Evolutionary conservation across 2,797 vertebrate genomes (phyloP), one percentile per base, ranked within the genome.

Genomic region (Steatocranus sp.): DNA sequence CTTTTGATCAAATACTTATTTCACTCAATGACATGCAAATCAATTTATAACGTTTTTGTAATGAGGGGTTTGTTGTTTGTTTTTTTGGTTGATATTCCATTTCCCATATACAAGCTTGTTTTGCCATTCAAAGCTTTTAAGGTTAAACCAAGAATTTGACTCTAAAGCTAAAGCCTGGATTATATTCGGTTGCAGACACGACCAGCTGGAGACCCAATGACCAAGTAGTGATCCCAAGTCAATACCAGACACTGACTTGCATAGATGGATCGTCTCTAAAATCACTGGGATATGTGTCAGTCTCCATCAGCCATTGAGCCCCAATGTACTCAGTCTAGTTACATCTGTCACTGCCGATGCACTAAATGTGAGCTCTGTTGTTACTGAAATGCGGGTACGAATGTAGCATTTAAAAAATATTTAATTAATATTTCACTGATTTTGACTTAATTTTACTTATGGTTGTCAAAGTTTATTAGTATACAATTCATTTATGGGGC

Each of bases 111-210:
- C 56, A 32, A 11, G 56, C 0, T n/a, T 63, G 1, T 32, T 63
- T 66, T 66, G 11, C 11, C 34, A 66, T 66, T 66, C 5, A 38
- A 66, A 38, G 61, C n/a, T 66, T 38, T 66, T 20, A 66, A 66
- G 11, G n/a, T 38, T 66, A 20, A 66, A 66, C 18, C 58, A 23
- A 38, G 34, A 63, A 63, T 63, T 8, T 63, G 34, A 66, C 34
- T 6, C 8, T 0, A 0, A 66, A 23, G 34, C 61, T 38, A 66
- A 1, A 61, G 56, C 18, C 30, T 61, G 17, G 30, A 61, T 61
- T 34, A 61, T 61, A 61, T 61, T 61, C 2, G 0, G 30, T 51
- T 51, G 20, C 50, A 51, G 20, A 51, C 1, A 51, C 20, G 0
- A 20, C 50, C 20, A 23, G 50, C 50, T 51, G 3, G 50, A 51